A percentile compares a stretch with the other conserved stretches of the same genome.
These are phyloP conservation scores for Microcebus tavaratra DNA, from an alignment of 2,113 vertebrate genomes.

Conservation along the genomic window DNA sequence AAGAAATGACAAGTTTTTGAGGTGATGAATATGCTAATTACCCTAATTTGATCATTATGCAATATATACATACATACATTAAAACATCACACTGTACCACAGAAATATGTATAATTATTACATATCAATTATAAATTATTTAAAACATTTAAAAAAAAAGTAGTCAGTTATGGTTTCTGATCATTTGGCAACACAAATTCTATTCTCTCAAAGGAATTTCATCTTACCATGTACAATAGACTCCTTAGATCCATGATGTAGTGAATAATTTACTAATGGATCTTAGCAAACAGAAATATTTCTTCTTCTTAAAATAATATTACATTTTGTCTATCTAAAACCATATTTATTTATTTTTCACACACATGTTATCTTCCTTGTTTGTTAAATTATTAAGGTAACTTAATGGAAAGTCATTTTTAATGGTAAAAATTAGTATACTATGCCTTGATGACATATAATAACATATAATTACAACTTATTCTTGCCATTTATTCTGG, in stretches of 20 bases:
- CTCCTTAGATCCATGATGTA: background rate
- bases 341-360: background rate
- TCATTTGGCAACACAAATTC: background rate
- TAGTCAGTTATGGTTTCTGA: background rate
- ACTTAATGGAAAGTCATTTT: slow-evolving; percentile 13
- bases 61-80: background rate
- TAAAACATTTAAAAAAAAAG: background rate
- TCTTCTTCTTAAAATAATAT: background rate
- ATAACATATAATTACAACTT: background rate
- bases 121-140: background rate
- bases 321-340: background rate
- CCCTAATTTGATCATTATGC: background rate
- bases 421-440: slow-evolving; percentile 7
- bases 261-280: background rate
- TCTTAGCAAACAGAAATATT: background rate
- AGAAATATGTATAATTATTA: background rate
- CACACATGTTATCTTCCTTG: background rate
- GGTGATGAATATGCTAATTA: background rate
- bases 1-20: background rate
- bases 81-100: background rate
- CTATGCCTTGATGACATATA: slow-evolving; percentile 5
- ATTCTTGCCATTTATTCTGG: background rate
- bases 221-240: background rate
- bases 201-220: background rate
- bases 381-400: background rate